Base-by-base conservation (phyloP, 2,113 vertebrate species). In the Dolichallabes microphthalmus region DNA sequence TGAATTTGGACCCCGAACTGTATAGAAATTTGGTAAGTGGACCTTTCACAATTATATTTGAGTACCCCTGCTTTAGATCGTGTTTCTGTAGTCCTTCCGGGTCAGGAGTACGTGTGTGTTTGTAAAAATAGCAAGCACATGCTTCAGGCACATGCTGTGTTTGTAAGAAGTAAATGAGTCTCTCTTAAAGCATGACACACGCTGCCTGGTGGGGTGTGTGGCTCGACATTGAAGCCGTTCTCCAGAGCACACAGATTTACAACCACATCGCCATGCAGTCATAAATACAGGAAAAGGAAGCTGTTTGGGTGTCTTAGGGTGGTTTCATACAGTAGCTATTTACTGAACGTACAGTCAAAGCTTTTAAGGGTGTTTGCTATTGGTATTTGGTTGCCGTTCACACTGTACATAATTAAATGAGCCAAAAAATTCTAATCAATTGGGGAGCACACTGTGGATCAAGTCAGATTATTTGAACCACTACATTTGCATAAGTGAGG, bases 111-210 rank as follows among this genome's bases (percentile, higher is more conserved):
- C 39, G 5, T 66, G 68, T 63, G 75, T 60, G 61, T 19, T 52
- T 2, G 71, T 57, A 60, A 71, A 89, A 91, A 93, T 88, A 30
- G 79, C 88, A 89, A 86, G 86, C 89, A 58, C 90, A 86, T 90
- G 93, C 87, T 88, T 39, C 63, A 58, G 79, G 63, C 82, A 84
- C 75, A 85, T 78, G 89, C n/a, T 25, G 53, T 85, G 84, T 73
- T 84, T 60, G 15, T 53, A 85, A 50, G 10, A 87, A 90, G 92
- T 85, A 78, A 89, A 80, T 93, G 91, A 89, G 39, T 73, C 35
- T 68, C 82, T 75, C 74, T 66, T 86, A 71, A 85, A 61, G 81
- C 78, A 84, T 84, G 81, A 88, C 76, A 74, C 73, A 30, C 76
- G 80, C 58, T 81, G 35, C 55, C 39, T 63, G 35, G 53, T 68